Evolutionary conservation across 2,113 vertebrate genomes (phyloP), one percentile per base, ranked within the genome.

Genomic region (Archocentrus centrarchus): DNA sequence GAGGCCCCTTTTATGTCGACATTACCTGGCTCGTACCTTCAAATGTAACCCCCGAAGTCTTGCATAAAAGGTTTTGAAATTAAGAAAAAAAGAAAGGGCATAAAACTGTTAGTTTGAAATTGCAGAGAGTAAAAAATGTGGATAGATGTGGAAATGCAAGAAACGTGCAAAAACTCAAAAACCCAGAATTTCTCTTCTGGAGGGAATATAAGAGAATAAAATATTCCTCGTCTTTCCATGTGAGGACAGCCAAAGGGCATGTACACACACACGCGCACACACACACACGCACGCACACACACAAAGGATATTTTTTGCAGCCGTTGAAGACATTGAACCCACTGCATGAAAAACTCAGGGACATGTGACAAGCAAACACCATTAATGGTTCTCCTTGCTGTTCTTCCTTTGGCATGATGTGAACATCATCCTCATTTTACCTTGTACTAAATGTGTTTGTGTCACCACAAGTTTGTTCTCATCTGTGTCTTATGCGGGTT

Each of bases 401-500:
- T 27, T 27, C 27, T 27, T 27, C 27, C 70, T 79, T 30, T 66
- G 76, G 32, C 53, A 66, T 75, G 55, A 82, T 87, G 82, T 84
- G 15, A 76, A 79, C 61, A 37, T 79, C 81, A 58, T 80, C 83
- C 66, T 88, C 20, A 58, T 75, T 88, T 84, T 70, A 89, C 80
- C 80, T 85, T 62, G 70, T 77, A 35, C 75, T 89, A 83, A 89
- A 87, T 90, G 82, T 80, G 35, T 84, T 66, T 20, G 18, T 88
- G 80, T 88, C 91, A 83, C 63, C 24, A 37, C 63, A 50, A 84
- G 80, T 89, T 90, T 85, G 75, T 80, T 85, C 85, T 88, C 50
- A 57, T 76, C 64, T 68, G 82, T 24, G 11, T 76, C 80, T 77
- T 59, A 80, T 77, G 59, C 1, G 3, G 78, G 73, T 14, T 3